phyloP scores from a whole-genome alignment of 2,797 vertebrate species.

The Melanotaenia boesemani region DNA sequence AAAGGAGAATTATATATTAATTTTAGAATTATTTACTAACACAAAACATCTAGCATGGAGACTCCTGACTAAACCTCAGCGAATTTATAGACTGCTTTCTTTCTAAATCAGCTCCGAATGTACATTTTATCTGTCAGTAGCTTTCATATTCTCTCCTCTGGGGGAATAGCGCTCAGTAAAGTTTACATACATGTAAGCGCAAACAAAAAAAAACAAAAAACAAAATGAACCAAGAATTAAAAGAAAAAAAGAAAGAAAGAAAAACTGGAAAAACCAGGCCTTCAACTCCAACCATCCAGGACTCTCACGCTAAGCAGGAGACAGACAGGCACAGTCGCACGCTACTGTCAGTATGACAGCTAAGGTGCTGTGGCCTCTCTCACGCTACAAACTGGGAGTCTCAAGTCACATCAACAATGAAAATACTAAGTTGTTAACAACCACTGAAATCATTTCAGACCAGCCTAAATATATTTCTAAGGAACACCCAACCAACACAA shows the following conservation, averaged over 20 bases:
- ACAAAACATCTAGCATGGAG: too few relatives aligned
- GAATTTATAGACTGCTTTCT: not conserved
- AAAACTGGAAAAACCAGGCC: conserved; percentile 89
- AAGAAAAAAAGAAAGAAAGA: conserved; percentile 47
- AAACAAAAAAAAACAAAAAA: conserved; percentile 53
- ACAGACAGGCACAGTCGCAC: conserved; percentile 80
- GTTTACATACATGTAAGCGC: conserved; percentile 71
- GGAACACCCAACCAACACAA: not conserved
- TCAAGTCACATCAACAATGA: conserved; percentile 39
- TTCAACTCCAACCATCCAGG: conserved; percentile 77
- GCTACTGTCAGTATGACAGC: conserved; percentile 82
- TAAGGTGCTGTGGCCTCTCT: conserved; percentile 72
- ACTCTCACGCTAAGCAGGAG: conserved; percentile 85
- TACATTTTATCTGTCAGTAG: conserved; percentile 1
- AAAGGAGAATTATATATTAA: too few relatives aligned
- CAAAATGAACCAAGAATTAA: conserved; percentile 72
- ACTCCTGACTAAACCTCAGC: not conserved
- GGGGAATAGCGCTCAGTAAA: conserved; percentile 49
- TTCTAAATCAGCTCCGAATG: not conserved
- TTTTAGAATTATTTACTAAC: too few relatives aligned
- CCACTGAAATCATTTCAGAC: conserved; percentile 28
- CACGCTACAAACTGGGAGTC: conserved; percentile 75
- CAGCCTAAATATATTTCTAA: conserved; percentile 15
- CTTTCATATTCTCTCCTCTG: conserved; percentile 12
- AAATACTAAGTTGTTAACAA: conserved; percentile 37